Evolutionary conservation across 1,140 invertebrate species (phyloP).

Genomic region (honey bee (Apis mellifera)): DNA sequence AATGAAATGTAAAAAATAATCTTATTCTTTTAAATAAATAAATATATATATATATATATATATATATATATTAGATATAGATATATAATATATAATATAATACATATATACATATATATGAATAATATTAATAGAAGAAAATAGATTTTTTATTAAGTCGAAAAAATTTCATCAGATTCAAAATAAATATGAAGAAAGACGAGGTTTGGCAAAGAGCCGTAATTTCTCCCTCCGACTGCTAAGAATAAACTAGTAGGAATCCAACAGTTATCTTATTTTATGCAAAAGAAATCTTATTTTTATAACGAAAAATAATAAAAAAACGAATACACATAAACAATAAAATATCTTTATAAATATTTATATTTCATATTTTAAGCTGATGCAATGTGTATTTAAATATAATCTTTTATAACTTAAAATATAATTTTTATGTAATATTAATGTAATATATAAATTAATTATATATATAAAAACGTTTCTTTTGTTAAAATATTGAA

Average conservation of each 20-base stretch:
- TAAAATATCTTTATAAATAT: background rate
- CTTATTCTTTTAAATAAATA: background rate
- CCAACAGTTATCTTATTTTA: conserved; percentile 65
- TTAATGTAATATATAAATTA: too few species aligned
- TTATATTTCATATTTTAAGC: too few species aligned
- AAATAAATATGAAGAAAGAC: conserved; percentile 64
- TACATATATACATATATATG: background rate
- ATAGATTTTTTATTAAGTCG: conserved; percentile 18
- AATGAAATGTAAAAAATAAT: background rate
- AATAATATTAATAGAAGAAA: background rate
- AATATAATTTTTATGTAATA: too few species aligned
- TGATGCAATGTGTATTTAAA: too few species aligned
- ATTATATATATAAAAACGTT: too few species aligned
- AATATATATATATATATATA: background rate
- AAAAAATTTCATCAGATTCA: conserved; percentile 41
- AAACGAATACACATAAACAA: background rate
- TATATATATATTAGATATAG: background rate
- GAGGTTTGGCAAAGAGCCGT: conserved; percentile 72
- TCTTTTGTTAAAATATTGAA: too few species aligned
- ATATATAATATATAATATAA: background rate
- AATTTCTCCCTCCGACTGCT: conserved; percentile 66
- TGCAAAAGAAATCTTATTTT: conserved; percentile 38
- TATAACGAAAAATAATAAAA: conserved; percentile 10
- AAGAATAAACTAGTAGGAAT: conserved; percentile 75
- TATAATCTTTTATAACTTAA: too few species aligned